Evolutionary conservation across 2,888 invertebrate species (phyloP).

Genomic region (Andrena marginata): DNA sequence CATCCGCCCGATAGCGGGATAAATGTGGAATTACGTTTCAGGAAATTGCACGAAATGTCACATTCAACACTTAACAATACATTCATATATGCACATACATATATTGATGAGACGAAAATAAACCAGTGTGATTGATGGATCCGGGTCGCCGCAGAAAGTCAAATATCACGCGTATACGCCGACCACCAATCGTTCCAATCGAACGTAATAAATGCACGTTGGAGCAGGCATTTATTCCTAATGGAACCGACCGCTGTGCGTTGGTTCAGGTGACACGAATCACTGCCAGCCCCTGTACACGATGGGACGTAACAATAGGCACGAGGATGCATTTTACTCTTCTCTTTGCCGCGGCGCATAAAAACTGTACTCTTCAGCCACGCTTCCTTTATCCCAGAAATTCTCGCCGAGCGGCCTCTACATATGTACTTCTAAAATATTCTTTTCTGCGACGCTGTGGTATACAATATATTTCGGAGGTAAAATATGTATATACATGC

Average conservation of each 20-base stretch:
- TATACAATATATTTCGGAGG: not conserved
- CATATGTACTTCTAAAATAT: not conserved
- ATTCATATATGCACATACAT: not conserved
- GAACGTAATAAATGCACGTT: too few species aligned
- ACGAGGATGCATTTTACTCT: slow-evolving; percentile 4
- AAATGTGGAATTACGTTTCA: not conserved
- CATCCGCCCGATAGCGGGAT: too few species aligned
- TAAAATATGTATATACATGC: not conserved
- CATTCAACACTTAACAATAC: slow-evolving; percentile 14
- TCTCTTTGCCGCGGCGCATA: not conserved
- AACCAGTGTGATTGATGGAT: slow-evolving; percentile 27
- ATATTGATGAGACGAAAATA: slow-evolving; percentile 35
- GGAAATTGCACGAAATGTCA: not conserved
- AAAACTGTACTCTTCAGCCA: slow-evolving; percentile 1
- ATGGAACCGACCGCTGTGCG: not conserved
- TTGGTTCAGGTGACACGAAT: too few species aligned
- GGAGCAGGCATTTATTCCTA: too few species aligned
- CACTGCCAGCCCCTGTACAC: too few species aligned
- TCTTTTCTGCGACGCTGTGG: slow-evolving; percentile 1
- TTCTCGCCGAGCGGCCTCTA: slow-evolving; percentile 3
- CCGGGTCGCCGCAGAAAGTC: slow-evolving; percentile 20
- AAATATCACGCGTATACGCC: slow-evolving; percentile 3
- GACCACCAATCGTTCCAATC: too few species aligned
- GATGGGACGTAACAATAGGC: slow-evolving; percentile 6
- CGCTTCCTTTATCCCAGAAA: slow-evolving; percentile 25